Conservation (phyloP, 2,797 vertebrate species). For the Chanos chanos region DNA sequence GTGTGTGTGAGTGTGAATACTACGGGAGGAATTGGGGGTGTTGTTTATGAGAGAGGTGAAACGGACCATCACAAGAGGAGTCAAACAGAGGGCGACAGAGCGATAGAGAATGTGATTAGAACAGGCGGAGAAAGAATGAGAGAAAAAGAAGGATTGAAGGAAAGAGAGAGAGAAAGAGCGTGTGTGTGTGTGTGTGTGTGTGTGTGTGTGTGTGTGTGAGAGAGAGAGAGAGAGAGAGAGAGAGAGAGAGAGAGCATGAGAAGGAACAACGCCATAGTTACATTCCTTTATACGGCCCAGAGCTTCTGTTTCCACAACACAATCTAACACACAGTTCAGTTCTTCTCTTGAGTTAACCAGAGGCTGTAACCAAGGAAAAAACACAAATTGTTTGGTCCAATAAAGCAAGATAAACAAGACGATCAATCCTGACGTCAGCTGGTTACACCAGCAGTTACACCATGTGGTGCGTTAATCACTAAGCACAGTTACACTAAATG, state of each 20-base stretch:
- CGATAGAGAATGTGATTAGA: constrained; percentile 72
- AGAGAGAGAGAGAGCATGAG: constrained; percentile 23
- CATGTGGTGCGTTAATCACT: too few relatives aligned
- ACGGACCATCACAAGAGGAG: constrained; percentile 77
- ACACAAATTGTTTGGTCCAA: too few relatives aligned
- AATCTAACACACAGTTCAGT: not conserved
- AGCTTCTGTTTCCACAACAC: constrained; percentile 3
- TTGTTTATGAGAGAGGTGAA: constrained; percentile 75
- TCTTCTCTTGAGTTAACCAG: not conserved
- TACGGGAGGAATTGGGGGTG: constrained; percentile 48
- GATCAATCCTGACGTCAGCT: too few relatives aligned
- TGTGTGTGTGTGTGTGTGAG: not conserved
- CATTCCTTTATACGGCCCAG: constrained; percentile 29
- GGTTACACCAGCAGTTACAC: too few relatives aligned
- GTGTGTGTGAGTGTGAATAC: constrained; percentile 17
- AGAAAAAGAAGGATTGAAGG: constrained; percentile 34
- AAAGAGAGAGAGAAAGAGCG: constrained; percentile 27
- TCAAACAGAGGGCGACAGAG: constrained; percentile 66
- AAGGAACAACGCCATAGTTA: constrained; percentile 3
- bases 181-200: too few relatives aligned
- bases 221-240: constrained; percentile 41
- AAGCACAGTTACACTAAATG: too few relatives aligned
- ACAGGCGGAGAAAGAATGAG: constrained; percentile 16
- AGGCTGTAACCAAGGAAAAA: too few relatives aligned
- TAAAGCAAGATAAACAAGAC: too few relatives aligned